phyloP scores from a whole-genome alignment of 2,113 vertebrate genomes.

The Albula goreensis region DNA sequence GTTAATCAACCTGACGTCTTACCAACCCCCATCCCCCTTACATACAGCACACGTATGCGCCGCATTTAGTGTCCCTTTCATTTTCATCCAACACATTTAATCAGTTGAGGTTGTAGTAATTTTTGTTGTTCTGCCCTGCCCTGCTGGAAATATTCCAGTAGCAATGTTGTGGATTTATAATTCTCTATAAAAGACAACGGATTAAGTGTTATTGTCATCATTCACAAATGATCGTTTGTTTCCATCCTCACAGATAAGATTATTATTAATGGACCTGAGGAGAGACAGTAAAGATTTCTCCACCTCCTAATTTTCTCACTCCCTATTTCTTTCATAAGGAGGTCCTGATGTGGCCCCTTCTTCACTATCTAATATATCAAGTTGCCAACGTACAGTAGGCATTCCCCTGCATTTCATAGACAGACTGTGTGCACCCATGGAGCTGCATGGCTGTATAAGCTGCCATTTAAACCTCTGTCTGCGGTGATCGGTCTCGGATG shows the following conservation, averaged over 20 bases:
- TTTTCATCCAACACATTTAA: slow-evolving; percentile 2
- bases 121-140: not conserved
- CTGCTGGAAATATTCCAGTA: slow-evolving; percentile 8
- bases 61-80: not conserved
- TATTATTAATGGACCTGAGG: no score
- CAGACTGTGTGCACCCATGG: no score
- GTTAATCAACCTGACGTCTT: not conserved
- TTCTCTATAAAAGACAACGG: no score
- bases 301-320: not conserved
- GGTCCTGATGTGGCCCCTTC: not conserved
- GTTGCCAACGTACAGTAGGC: not conserved
- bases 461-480: not conserved
- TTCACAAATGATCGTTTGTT: no score
- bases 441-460: no score
- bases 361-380: no score
- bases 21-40: not conserved
- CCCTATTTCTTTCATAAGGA: not conserved
- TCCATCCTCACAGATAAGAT: no score
- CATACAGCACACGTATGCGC: not conserved
- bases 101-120: not conserved
- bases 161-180: not conserved
- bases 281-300: not conserved
- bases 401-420: not conserved
- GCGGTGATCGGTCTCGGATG: not conserved
- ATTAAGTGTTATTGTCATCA: no score